phyloP scores from a whole-genome alignment of 2,113 vertebrate genomes.

The Poeciliopsis retropinna region DNA sequence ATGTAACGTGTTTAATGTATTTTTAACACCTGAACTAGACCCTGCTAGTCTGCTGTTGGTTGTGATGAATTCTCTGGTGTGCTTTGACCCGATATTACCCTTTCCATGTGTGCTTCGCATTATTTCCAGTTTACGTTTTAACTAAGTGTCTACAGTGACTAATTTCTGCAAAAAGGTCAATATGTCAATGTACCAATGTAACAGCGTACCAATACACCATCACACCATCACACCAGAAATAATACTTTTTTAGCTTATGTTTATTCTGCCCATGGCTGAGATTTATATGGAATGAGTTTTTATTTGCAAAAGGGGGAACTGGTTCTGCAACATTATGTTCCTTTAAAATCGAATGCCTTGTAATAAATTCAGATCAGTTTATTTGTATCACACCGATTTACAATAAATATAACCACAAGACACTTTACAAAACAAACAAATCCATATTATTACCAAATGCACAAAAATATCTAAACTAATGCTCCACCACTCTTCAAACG shows the following conservation, averaged over 20 bases:
- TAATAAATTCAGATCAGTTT: too few species aligned
- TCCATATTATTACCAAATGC: too few species aligned
- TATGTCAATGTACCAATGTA: neutral
- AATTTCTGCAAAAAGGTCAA: neutral
- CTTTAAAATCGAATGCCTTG: neutral
- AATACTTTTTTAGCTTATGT: neutral
- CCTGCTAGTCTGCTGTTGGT: neutral
- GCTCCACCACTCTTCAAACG: too few species aligned
- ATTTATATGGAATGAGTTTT: neutral
- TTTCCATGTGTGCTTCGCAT: neutral
- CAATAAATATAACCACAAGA: too few species aligned
- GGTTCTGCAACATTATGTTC: neutral
- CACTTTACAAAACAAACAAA: too few species aligned
- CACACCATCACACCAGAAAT: neutral
- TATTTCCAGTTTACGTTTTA: neutral
- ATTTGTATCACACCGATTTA: neutral
- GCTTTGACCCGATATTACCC: slow-evolving; percentile 1
- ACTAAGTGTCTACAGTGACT: neutral
- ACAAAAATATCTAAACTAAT: too few species aligned
- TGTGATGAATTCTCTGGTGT: slow-evolving; percentile 1
- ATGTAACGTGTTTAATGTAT: slow-evolving; percentile 48
- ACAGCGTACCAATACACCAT: too few species aligned
- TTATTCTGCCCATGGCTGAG: neutral
- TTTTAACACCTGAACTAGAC: slow-evolving; percentile 40
- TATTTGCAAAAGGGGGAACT: neutral